A percentile compares a stretch with the other conserved stretches of the same genome.
phyloP scores from a whole-genome alignment of 2,888 invertebrate genomes.

The Drosophila flavopinicola region DNA sequence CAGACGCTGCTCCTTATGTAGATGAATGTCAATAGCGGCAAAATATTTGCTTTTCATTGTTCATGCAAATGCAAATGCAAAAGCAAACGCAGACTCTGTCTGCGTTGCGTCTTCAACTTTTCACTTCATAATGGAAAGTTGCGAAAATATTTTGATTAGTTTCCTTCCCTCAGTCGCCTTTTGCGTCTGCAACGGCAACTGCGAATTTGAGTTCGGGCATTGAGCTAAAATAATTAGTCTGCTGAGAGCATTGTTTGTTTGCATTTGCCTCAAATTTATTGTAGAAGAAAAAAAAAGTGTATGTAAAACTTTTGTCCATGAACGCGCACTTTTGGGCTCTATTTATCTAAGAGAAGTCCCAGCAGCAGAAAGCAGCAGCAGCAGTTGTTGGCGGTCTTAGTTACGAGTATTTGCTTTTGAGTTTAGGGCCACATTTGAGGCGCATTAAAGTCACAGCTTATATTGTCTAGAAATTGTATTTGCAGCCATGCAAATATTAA shows the following conservation, averaged over 20 bases:
- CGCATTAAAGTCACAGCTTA: constrained; percentile 1
- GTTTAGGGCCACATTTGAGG: constrained; percentile 13
- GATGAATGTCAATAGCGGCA: constrained; percentile 79
- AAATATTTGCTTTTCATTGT: constrained; percentile 80
- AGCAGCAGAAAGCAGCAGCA: constrained; percentile 7
- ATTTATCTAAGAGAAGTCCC: constrained; percentile 39
- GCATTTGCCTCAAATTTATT: constrained; percentile 61
- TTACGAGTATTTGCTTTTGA: constrained; percentile 43
- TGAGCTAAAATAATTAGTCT: constrained; percentile 77
- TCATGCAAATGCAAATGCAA: constrained; percentile 77
- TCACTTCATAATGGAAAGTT: constrained; percentile 81
- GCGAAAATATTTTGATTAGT: constrained; percentile 80
- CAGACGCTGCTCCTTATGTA: constrained; percentile 47
- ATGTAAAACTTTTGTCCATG: constrained; percentile 60
- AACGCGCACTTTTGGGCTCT: constrained; percentile 62
- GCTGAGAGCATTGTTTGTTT: constrained; percentile 79
- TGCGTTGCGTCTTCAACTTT: constrained; percentile 71
- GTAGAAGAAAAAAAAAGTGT: constrained; percentile 14
- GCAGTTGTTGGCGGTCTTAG: constrained; percentile 18
- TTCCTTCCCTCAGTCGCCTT: constrained; percentile 43
- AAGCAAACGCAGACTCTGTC: constrained; percentile 42
- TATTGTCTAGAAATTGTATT: background rate
- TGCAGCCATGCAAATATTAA: constrained; percentile 1
- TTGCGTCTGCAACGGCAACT: constrained; percentile 4
- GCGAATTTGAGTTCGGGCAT: constrained; percentile 12